Conservation (phyloP, 2,888 invertebrate genomes). For the Lingula anatina region DNA sequence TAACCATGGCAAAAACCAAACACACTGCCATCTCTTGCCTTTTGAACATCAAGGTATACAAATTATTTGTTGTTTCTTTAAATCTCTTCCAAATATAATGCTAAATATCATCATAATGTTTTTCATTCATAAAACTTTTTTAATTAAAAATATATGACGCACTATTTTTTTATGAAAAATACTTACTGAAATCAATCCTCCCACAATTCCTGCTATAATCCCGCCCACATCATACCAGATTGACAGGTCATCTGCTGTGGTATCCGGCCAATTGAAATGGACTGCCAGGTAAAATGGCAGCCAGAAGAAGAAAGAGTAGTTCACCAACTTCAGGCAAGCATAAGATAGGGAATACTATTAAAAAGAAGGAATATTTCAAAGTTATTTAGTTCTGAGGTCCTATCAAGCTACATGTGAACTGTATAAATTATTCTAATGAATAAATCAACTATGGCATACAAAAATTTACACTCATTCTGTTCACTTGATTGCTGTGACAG, state of each 20-base stretch:
- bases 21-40: background rate
- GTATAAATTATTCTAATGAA: too few species aligned
- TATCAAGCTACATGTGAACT: too few species aligned
- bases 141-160: background rate
- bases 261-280: conserved; percentile 44
- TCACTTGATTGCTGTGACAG: too few species aligned
- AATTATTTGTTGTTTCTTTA: too few species aligned
- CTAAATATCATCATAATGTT: too few species aligned
- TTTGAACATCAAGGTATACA: too few species aligned
- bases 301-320: conserved; percentile 58
- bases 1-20: background rate
- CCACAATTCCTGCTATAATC: conserved; percentile 54
- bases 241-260: conserved; percentile 52
- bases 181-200: conserved; percentile 39
- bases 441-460: too few species aligned
- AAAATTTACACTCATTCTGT: too few species aligned
- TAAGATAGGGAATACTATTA: conserved; percentile 55
- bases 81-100: too few species aligned
- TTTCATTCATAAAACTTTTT: too few species aligned
- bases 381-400: background rate
- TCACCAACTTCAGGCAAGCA: conserved; percentile 56
- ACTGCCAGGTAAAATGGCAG: conserved; percentile 53
- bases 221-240: conserved; percentile 57
- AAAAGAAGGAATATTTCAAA: conserved; percentile 11
- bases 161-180: background rate